phyloP scores from a whole-genome alignment of 2,113 vertebrate species.

The Paradoxurus hermaphroditus region DNA sequence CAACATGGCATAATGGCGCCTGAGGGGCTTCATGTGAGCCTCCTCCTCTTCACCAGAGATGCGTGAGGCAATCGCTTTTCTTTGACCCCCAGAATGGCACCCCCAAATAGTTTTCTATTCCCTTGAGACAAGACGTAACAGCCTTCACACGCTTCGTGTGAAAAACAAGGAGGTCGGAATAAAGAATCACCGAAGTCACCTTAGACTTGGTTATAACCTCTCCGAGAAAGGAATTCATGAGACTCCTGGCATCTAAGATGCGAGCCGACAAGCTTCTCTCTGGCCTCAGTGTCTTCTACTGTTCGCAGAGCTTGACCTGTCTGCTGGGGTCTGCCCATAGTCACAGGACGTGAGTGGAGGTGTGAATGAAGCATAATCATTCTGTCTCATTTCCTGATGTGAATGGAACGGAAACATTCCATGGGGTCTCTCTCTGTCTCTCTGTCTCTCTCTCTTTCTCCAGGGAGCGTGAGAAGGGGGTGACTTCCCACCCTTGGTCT shows the following conservation, averaged over 20 bases:
- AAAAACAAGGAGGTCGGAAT: slow-evolving; percentile 10
- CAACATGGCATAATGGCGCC: neutral
- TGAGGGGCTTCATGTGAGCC: too few relatives aligned
- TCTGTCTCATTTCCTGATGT: neutral
- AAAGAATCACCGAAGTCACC: neutral
- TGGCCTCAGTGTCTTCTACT: neutral
- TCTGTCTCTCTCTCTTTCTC: neutral
- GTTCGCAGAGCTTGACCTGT: neutral
- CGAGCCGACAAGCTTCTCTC: neutral
- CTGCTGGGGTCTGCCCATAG: neutral
- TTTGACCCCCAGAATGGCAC: neutral
- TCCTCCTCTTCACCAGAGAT: neutral
- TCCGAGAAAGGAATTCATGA: slow-evolving; percentile 41
- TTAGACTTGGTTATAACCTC: neutral
- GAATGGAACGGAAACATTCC: neutral
- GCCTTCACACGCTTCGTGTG: neutral
- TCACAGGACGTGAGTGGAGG: neutral
- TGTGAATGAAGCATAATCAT: neutral
- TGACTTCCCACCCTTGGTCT: neutral
- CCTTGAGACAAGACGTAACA: neutral
- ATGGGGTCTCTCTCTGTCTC: neutral
- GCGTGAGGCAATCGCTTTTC: neutral
- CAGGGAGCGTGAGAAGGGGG: neutral
- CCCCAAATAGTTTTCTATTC: neutral
- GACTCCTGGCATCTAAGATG: neutral